Conservation (phyloP, 2,888 invertebrate species). For the Lepidocyrtinus sp. region DNA sequence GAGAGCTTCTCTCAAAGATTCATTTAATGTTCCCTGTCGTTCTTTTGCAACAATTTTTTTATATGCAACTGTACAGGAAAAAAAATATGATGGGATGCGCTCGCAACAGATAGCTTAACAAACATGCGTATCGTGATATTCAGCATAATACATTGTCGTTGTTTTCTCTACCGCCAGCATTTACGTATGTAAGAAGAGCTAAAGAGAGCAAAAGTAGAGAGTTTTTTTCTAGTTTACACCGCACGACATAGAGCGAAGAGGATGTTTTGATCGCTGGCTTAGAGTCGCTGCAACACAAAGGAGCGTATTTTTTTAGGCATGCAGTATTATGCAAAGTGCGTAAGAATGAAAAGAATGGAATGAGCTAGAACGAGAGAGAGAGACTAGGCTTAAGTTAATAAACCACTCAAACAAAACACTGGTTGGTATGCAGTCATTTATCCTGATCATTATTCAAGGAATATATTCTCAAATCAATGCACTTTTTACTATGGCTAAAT, state of each 20-base stretch:
- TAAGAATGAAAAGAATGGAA: constrained; percentile 25
- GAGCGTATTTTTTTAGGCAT: not conserved
- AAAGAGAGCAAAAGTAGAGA: not conserved
- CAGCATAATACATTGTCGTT: not conserved
- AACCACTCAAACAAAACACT: constrained; percentile 11
- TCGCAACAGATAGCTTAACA: not conserved
- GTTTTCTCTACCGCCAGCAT: constrained; percentile 1
- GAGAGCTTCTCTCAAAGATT: not conserved
- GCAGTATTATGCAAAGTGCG: constrained; percentile 13
- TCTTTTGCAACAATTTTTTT: constrained; percentile 1
- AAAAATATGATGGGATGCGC: not conserved
- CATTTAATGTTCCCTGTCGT: not conserved
- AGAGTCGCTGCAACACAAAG: not conserved
- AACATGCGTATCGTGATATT: constrained; percentile 5
- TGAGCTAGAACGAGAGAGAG: constrained; percentile 4
- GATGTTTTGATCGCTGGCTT: constrained; percentile 2
- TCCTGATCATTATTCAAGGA: constrained; percentile 5
- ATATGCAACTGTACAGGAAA: not conserved
- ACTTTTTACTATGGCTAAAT: constrained; percentile 1
- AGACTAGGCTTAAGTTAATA: constrained; percentile 5
- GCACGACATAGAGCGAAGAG: not conserved
- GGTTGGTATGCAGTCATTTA: constrained; percentile 13
- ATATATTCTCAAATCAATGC: constrained; percentile 7
- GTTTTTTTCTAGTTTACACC: not conserved
- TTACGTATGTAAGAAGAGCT: not conserved